Evolutionary conservation across 1,140 invertebrate genomes (phyloP).

Genomic region (Eriocheir sinensis): DNA sequence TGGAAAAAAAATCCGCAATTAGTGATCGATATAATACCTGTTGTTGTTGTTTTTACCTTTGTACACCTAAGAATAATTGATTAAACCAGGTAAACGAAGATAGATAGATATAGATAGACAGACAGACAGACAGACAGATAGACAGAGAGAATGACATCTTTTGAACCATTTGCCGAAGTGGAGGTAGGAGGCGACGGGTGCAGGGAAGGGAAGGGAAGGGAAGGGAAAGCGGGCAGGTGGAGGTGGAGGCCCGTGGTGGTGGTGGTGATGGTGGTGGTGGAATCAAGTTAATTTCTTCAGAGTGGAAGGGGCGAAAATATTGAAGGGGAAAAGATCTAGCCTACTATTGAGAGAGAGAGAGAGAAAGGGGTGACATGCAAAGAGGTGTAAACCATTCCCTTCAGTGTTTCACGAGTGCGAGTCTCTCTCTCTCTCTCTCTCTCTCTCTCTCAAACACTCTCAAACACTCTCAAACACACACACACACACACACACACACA

Average conservation of each 20-base stretch:
- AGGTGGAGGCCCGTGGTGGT: no score
- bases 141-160: neutral
- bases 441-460: slow-evolving; percentile 8
- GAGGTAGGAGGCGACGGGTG: neutral
- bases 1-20: no score
- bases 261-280: no score
- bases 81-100: no score
- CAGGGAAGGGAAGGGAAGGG: neutral
- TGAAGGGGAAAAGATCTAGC: neutral
- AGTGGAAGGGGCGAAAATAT: neutral
- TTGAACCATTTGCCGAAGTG: neutral
- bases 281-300: neutral
- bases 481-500: no score
- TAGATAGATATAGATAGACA: neutral
- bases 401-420: neutral
- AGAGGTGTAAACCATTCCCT: neutral
- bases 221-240: neutral
- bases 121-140: neutral
- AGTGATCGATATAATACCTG: no score
- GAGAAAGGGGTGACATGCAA: neutral
- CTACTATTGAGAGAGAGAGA: neutral
- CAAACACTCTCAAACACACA: neutral
- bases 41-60: no score
- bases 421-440: slow-evolving; percentile 13
- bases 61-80: no score